Evolutionary conservation across 2,797 vertebrate species (phyloP), one percentile per base, ranked within the genome.

Genomic region (Pipistrellus pygmaeus): DNA sequence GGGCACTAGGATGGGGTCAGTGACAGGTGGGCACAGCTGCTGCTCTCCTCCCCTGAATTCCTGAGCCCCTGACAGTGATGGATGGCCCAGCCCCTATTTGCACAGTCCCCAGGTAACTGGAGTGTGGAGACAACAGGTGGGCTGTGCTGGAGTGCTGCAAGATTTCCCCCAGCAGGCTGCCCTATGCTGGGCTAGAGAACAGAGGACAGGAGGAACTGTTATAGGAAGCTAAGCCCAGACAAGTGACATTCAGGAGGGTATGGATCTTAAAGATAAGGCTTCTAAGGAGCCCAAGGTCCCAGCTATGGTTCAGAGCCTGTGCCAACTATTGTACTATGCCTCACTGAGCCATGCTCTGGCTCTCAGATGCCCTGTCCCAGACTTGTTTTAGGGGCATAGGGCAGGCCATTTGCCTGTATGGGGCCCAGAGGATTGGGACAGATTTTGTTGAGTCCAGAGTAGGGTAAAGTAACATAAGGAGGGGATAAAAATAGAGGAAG

Each of bases 51-150:
- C 72, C 55, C 64, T 6, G n/a, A 91, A 93, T 95, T 91, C 91
- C 77, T 85, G 25, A 91, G 64, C 55, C 38, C 20, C 51, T 82
- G 91, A 80, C 80, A 91, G 76, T 95, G 95, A 97, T 85, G 80
- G 72, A 97, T 89, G 57, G 32, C 38, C 57, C 21, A 2, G 18
- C 8, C 38, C 15, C 62, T 96, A 77, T 85, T 83, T 68, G 41
- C 53, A 80, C 73, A 94, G 75, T 92, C 51, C 64, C 72, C 87
- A 94, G 77, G 81, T 96, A 93, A 96, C 68, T 21, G 89, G 51
- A 90, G 83, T 53, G 77, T 92, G 18, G 73, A 41, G 90, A 51
- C 15, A 60, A 94, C 68, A 94, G 93, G 89, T 91, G 51, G 51
- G 6, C 55, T 44, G 55, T 60, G 3, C 38, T 12, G 53, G 35